Evolutionary conservation across 2,888 invertebrate genomes (phyloP), one percentile per base, ranked within the genome.

Genomic region (Onthophagus sagittarius): DNA sequence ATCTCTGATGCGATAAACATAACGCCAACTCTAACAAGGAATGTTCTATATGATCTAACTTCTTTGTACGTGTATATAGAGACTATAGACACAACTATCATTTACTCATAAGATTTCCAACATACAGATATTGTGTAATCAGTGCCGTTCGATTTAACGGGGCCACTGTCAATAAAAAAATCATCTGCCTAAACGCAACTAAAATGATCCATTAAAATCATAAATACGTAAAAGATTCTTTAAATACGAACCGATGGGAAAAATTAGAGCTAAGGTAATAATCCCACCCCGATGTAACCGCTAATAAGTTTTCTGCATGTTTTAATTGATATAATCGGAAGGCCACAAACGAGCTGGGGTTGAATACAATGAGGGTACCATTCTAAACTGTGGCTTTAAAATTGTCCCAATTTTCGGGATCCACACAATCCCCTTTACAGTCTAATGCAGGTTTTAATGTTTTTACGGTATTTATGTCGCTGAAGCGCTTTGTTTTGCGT

Each of bases 221-320:
- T 53, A 53, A 53, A 53, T 7, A 4, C 39, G 6, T 53, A 53
- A 53, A 7, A 7, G 39, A 9, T 11, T 11, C 39, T 53, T 53
- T 53, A 7, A 11, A 53, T 53, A 53, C 9, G 4, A 2, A 53
- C 1, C 39, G 39, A 11, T 9, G 39, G 1, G 39, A 53, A 4
- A n/a, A 53, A 53, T 7, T 2, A 11, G 39, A 53, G 6, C 39
- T 4, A 53, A 53, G 39, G 4, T 4, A 53, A 53, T 53, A 53
- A 53, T 53, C 39, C 39, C 23, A 15, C 67, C 67, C 67, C 67
- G 23, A 31, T 67, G 32, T 67, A 23, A 23, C 67, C 67, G 23
- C 31, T 67, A 67, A 67, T 67, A 67, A 67, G 67, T 67, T 67
- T 67, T 67, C 67, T 67, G 67, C 67, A 67, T 67, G 31, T 67